Evolutionary conservation across 2,797 vertebrate species (phyloP).

Genomic region (Kryptopterus vitreolus): DNA sequence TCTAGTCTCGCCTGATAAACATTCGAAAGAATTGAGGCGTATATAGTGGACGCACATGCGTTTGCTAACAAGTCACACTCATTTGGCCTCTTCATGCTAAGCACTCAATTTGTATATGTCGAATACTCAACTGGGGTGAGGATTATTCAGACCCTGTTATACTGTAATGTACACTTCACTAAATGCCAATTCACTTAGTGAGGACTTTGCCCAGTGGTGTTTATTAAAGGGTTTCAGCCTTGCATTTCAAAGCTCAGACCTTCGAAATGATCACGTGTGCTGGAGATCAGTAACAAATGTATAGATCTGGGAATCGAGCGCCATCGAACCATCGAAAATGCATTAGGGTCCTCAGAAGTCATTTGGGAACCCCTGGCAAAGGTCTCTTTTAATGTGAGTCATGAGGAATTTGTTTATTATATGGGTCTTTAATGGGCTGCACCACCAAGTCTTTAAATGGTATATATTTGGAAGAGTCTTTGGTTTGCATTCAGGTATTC

Average conservation of each 20-base stretch:
- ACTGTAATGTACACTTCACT: not conserved
- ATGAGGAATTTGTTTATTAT: not conserved
- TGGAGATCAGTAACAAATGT: not conserved
- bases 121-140: not conserved
- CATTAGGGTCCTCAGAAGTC: not conserved
- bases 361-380: not conserved
- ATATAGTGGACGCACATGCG: not conserved
- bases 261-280: not conserved
- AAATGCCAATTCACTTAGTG: not conserved
- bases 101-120: not conserved
- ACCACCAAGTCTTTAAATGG: not conserved
- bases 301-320: not conserved
- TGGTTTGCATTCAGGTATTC: not conserved
- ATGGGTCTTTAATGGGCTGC: not conserved
- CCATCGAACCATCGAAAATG: too few relatives aligned
- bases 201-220: not conserved
- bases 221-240: not conserved
- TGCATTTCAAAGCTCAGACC: not conserved
- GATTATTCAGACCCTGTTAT: slow-evolving; percentile 6
- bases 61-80: not conserved
- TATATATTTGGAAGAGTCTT: not conserved
- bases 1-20: not conserved
- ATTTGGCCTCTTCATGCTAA: not conserved
- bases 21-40: not conserved
- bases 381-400: not conserved